Evolutionary conservation across 2,797 vertebrate genomes (phyloP).

Genomic region (Pyrocephalus nanus): DNA sequence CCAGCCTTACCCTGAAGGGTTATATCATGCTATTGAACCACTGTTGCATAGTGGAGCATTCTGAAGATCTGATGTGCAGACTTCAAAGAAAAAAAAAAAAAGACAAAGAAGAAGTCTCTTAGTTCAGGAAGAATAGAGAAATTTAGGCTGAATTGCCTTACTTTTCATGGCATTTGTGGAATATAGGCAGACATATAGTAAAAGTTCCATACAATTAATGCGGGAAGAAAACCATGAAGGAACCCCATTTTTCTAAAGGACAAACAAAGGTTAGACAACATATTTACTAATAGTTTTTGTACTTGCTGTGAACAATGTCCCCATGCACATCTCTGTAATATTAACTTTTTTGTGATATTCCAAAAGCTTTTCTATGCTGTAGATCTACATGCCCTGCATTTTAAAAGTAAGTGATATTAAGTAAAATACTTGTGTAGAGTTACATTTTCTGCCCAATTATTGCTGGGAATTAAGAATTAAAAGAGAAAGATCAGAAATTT

Average conservation of each 20-base stretch:
- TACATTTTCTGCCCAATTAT: background rate
- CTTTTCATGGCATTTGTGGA: background rate
- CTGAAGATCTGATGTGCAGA: background rate
- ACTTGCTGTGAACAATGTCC: background rate
- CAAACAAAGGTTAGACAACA: background rate
- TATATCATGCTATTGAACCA: background rate
- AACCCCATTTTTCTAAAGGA: background rate
- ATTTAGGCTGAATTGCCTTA: background rate
- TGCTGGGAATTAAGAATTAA: background rate
- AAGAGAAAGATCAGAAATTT: background rate
- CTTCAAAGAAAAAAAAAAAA: background rate
- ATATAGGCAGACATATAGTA: background rate
- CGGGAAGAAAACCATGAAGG: background rate
- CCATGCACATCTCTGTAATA: background rate
- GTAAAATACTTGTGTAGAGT: background rate
- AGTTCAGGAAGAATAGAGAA: background rate
- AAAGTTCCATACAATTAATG: background rate
- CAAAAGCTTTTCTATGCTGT: background rate
- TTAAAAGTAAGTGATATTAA: background rate
- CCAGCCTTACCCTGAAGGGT: background rate
- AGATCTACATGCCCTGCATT: background rate
- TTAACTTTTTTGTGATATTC: background rate
- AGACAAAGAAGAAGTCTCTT: background rate
- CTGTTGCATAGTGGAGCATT: background rate
- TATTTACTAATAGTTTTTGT: background rate